Conservation (phyloP, 1,140 invertebrate species). For the Cardiocondyla obscurior region DNA sequence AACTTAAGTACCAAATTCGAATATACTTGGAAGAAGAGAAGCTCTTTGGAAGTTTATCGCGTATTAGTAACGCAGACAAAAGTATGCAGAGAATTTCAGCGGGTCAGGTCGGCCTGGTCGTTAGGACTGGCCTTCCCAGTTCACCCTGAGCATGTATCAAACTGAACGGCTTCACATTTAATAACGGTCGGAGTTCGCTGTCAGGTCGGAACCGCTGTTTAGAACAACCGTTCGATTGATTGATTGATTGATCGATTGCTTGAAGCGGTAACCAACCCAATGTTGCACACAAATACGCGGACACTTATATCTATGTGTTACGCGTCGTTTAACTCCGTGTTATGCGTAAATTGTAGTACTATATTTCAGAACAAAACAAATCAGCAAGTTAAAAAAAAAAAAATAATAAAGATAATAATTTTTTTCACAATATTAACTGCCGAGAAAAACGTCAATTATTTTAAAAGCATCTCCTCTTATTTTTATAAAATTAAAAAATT, state of each 20-base stretch:
- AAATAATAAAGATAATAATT: too few species aligned
- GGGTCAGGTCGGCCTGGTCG: conserved; percentile 57
- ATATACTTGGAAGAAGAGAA: neutral
- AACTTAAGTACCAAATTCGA: neutral
- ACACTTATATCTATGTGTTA: neutral
- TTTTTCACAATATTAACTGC: too few species aligned
- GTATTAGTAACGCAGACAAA: conserved; percentile 58
- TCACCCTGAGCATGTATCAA: conserved; percentile 53
- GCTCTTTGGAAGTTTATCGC: conserved; percentile 36
- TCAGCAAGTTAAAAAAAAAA: neutral
- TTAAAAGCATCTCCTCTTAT: too few species aligned
- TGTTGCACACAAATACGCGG: conserved; percentile 15
- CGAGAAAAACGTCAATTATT: too few species aligned
- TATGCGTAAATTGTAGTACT: conserved; percentile 14
- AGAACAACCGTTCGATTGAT: conserved; percentile 48
- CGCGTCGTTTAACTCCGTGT: conserved; percentile 13
- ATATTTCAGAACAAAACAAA: neutral
- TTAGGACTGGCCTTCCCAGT: conserved; percentile 50
- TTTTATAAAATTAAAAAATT: too few species aligned
- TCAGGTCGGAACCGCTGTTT: conserved; percentile 52
- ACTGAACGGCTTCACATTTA: conserved; percentile 59
- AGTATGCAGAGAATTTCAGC: conserved; percentile 67
- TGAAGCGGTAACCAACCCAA: neutral
- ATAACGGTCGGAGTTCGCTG: conserved; percentile 64
- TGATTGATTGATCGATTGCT: conserved; percentile 62